A percentile compares a stretch with the other conserved stretches of the same genome.
Evolutionary conservation across 1,140 invertebrate species (phyloP).

Genomic region (Scaptodrosophila lebanonensis): DNA sequence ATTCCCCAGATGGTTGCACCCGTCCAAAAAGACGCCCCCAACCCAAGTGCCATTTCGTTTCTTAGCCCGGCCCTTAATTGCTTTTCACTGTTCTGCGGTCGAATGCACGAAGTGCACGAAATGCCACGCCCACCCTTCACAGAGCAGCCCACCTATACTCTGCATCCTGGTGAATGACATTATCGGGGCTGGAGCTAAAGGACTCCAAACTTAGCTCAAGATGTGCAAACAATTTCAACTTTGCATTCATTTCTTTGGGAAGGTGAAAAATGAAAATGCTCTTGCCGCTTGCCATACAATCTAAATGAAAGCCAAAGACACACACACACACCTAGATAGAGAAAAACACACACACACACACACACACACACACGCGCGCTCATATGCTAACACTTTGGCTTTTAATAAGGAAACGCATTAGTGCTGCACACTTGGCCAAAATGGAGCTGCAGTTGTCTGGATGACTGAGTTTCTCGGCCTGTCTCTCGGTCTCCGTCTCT

Average conservation of each 20-base stretch:
- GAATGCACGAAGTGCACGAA: too few species aligned
- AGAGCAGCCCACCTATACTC: neutral
- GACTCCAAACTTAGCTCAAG: neutral
- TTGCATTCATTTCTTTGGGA: conserved; percentile 1
- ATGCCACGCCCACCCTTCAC: neutral
- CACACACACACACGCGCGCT: conserved; percentile 7
- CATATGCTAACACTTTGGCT: too few species aligned
- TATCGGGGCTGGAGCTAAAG: conserved; percentile 7
- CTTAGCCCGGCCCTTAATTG: conserved; percentile 57
- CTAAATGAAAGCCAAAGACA: conserved; percentile 45
- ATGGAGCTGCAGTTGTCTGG: conserved; percentile 34
- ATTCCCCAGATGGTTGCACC: too few species aligned
- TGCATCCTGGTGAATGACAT: conserved; percentile 7
- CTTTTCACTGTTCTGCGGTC: conserved; percentile 63
- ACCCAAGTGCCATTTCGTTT: conserved; percentile 7
- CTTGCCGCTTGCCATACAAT: conserved; percentile 22
- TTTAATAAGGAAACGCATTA: conserved; percentile 66
- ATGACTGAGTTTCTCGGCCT: conserved; percentile 16
- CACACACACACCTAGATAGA: neutral
- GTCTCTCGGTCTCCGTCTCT: neutral
- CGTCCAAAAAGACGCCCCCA: too few species aligned
- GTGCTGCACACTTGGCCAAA: conserved; percentile 38
- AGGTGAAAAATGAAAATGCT: conserved; percentile 41
- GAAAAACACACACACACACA: neutral
- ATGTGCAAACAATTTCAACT: conserved; percentile 24